Conservation (phyloP, 2,113 vertebrate genomes). For the Ciconia boyciana region DNA sequence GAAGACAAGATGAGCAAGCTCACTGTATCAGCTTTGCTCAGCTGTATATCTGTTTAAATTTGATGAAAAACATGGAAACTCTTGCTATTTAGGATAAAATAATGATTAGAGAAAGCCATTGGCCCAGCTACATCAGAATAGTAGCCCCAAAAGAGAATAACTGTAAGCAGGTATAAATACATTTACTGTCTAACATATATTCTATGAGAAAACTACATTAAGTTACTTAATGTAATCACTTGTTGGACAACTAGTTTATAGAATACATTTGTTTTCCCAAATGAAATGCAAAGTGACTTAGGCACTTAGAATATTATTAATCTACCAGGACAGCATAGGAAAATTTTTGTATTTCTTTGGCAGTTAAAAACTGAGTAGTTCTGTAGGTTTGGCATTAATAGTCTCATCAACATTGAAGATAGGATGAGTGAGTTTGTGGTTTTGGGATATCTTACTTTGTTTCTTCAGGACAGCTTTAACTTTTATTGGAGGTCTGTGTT, state of each 20-base stretch:
- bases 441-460: background rate
- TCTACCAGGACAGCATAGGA: background rate
- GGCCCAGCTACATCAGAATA: background rate
- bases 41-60: background rate
- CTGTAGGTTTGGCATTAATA: background rate
- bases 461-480: background rate
- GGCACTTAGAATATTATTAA: background rate
- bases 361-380: background rate
- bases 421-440: background rate
- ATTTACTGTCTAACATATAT: background rate
- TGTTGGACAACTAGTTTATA: background rate
- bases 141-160: background rate
- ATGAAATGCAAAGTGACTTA: background rate
- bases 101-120: background rate
- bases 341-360: background rate
- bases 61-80: background rate
- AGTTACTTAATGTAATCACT: background rate
- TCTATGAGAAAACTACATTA: background rate
- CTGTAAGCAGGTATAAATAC: background rate
- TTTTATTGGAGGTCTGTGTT: background rate
- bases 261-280: background rate
- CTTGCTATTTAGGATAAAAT: background rate
- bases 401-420: background rate
- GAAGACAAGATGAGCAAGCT: background rate
- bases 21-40: background rate